Conservation (phyloP, 2,797 vertebrate species). For the Premnoplex brunnescens region DNA sequence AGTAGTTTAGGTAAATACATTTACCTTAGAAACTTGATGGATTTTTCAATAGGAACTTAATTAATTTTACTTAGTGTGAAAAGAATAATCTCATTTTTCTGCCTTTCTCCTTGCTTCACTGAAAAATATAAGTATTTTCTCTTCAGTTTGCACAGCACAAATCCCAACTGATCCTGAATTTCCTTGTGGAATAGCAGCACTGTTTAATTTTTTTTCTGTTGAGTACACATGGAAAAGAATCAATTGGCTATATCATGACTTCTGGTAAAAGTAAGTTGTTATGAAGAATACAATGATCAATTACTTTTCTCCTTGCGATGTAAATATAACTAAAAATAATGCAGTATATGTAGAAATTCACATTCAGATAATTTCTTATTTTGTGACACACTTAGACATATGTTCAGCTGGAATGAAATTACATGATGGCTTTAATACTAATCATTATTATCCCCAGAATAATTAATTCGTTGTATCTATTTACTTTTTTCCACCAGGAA, state of each 20-base stretch:
- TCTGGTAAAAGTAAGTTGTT: not conserved
- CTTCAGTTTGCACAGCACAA: not conserved
- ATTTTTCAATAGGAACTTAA: not conserved
- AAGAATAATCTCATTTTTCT: not conserved
- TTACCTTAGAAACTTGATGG: not conserved
- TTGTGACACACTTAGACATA: not conserved
- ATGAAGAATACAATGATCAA: not conserved
- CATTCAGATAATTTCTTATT: not conserved
- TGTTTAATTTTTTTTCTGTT: not conserved
- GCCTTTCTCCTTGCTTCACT: not conserved
- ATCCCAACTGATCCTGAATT: not conserved
- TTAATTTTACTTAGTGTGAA: not conserved
- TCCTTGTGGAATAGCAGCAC: not conserved
- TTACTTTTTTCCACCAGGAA: not conserved
- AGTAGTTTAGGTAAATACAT: not conserved
- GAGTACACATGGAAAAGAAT: not conserved
- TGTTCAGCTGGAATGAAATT: not conserved
- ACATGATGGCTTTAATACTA: fast-evolving
- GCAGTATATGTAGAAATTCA: not conserved
- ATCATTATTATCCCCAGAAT: not conserved
- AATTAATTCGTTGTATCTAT: not conserved
- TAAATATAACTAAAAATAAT: not conserved
- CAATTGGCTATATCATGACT: not conserved
- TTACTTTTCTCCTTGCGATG: not conserved
- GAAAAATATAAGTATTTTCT: not conserved